Conservation (phyloP, 2,888 invertebrate genomes). For the Scaptomyza tumidula region DNA sequence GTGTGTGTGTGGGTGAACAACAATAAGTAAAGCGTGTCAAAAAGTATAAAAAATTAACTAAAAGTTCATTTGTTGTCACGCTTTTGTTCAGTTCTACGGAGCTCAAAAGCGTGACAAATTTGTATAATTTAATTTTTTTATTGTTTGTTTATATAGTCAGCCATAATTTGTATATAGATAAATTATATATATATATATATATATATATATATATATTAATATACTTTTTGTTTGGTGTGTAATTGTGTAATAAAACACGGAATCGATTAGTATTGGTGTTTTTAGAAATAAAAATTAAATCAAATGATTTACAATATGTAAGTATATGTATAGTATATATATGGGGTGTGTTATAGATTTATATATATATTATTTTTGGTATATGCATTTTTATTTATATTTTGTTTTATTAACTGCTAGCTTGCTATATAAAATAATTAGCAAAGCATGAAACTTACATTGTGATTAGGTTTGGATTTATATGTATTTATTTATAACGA, state of each 20-base stretch:
- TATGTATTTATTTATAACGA: constrained; percentile 1
- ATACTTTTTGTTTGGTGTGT: constrained; percentile 19
- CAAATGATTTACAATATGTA: constrained; percentile 41
- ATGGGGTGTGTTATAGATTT: constrained; percentile 29
- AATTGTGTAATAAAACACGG: constrained; percentile 69
- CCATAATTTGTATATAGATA: constrained; percentile 16
- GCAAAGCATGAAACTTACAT: constrained; percentile 47
- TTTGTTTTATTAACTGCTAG: background rate
- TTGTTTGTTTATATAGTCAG: constrained; percentile 25
- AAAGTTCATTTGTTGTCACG: background rate
- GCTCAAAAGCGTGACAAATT: too few relatives aligned
- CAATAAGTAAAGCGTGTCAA: background rate
- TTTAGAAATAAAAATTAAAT: constrained; percentile 35
- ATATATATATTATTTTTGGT: constrained; percentile 23
- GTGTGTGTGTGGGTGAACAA: background rate
- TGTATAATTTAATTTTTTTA: background rate
- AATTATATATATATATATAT: constrained; percentile 10
- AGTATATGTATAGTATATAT: constrained; percentile 11
- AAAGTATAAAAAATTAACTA: background rate
- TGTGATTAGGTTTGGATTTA: background rate
- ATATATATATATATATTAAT: constrained; percentile 12
- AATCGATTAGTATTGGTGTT: constrained; percentile 79
- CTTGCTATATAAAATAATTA: constrained; percentile 12
- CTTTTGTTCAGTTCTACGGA: too few relatives aligned
- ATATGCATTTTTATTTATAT: constrained; percentile 23